A percentile compares a stretch with the other conserved stretches of the same genome.
phyloP scores from a whole-genome alignment of 2,113 vertebrate genomes.

The Microcebus tavaratra region DNA sequence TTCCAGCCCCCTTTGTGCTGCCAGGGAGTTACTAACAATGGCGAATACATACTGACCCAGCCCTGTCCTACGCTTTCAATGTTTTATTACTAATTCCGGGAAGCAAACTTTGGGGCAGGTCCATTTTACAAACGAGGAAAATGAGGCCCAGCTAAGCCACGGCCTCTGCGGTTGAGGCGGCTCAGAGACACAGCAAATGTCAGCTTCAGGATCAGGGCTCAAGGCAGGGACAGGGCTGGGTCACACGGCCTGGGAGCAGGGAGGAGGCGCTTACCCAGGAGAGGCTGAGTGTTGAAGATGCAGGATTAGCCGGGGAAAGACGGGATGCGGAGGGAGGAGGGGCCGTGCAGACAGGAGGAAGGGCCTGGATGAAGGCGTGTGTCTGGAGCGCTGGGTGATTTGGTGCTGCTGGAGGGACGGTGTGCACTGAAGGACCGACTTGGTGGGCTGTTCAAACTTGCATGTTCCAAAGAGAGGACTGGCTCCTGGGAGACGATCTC shows the following conservation, averaged over 20 bases:
- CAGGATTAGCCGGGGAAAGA: not conserved
- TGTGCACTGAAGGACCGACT: not conserved
- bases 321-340: no score
- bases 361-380: not conserved
- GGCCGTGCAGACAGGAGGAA: not conserved
- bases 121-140: not conserved
- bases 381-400: not conserved
- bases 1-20: not conserved
- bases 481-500: not conserved
- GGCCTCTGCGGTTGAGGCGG: not conserved
- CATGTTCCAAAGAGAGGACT: not conserved
- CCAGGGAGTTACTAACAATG: no score
- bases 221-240: no score
- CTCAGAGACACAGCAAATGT: not conserved
- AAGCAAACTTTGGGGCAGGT: not conserved
- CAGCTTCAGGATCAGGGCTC: not conserved
- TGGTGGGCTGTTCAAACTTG: not conserved
- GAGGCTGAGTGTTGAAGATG: not conserved
- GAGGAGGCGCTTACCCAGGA: not conserved
- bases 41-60: accelerated
- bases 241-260: not conserved
- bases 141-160: not conserved
- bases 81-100: not conserved
- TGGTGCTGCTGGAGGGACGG: not conserved
- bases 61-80: not conserved